Evolutionary conservation across 2,113 vertebrate species (phyloP).

Genomic region (Anseranas semipalmata): DNA sequence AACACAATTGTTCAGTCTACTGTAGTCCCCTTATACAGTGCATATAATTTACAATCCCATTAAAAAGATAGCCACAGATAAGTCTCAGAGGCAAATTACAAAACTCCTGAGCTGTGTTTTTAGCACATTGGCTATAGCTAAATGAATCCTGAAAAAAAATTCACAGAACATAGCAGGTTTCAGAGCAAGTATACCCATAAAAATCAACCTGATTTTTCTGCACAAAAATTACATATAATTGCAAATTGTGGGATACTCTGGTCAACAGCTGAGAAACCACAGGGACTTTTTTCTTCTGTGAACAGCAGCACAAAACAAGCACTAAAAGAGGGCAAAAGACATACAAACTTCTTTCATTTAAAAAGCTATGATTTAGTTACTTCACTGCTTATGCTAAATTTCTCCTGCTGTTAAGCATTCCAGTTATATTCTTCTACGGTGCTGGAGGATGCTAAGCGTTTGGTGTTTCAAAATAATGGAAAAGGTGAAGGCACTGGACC

Average conservation of each 20-base stretch:
- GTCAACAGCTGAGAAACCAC: not conserved
- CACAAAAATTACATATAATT: not conserved
- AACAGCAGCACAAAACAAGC: not conserved
- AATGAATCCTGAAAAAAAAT: not conserved
- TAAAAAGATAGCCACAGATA: slow-evolving; percentile 48
- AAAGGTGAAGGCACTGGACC: not conserved
- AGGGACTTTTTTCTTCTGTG: not conserved
- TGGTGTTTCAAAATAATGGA: not conserved
- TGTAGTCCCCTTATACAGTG: slow-evolving; percentile 34
- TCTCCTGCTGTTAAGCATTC: not conserved
- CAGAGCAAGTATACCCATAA: not conserved
- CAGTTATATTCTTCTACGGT: not conserved
- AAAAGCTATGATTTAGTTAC: not conserved
- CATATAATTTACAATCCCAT: slow-evolving; percentile 61
- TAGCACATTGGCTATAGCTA: not conserved
- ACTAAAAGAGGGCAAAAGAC: not conserved
- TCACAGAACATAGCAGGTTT: not conserved
- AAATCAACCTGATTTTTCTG: not conserved
- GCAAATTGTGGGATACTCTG: not conserved
- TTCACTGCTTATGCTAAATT: not conserved
- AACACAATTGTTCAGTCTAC: slow-evolving; percentile 55
- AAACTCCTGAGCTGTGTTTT: slow-evolving; percentile 2
- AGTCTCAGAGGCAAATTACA: slow-evolving; percentile 37
- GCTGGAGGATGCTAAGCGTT: not conserved
- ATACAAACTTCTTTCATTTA: not conserved